These are phyloP conservation scores for Orthosia gracilis DNA, from an alignment of 2,888 invertebrate genomes.

Conservation along the genomic window DNA sequence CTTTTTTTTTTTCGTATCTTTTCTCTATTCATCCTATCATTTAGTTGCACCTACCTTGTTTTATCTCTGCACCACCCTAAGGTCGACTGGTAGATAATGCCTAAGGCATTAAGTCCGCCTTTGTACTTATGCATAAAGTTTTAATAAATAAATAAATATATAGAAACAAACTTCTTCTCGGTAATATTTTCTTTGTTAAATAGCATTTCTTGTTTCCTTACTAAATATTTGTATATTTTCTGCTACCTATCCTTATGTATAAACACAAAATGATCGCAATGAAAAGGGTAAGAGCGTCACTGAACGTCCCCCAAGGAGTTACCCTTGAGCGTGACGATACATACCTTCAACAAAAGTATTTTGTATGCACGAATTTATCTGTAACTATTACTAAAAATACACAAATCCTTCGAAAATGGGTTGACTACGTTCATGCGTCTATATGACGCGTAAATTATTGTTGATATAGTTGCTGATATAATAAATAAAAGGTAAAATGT, in stretches of 20 bases:
- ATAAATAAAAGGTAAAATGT: constrained; percentile 45
- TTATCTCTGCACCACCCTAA: too few species aligned
- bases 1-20: too few species aligned
- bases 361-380: constrained; percentile 24
- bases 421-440: constrained; percentile 48
- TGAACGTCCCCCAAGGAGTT: constrained; percentile 36
- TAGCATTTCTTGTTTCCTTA: neutral
- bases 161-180: too few species aligned
- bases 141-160: too few species aligned
- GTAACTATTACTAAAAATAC: constrained; percentile 35
- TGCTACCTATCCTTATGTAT: constrained; percentile 3
- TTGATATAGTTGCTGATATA: constrained; percentile 48
- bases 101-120: too few species aligned
- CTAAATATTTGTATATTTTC: constrained; percentile 13
- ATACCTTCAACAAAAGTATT: constrained; percentile 34
- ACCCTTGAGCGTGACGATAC: constrained; percentile 21
- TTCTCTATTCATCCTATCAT: too few species aligned
- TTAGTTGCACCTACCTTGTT: too few species aligned
- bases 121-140: too few species aligned
- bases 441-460: constrained; percentile 49
- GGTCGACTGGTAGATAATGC: too few species aligned
- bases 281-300: constrained; percentile 23
- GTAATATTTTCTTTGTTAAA: neutral
- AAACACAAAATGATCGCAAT: constrained; percentile 31
- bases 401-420: constrained; percentile 45